Evolutionary conservation across 2,113 vertebrate species (phyloP), one percentile per base, ranked within the genome.

Genomic region (Phoxinus phoxinus): DNA sequence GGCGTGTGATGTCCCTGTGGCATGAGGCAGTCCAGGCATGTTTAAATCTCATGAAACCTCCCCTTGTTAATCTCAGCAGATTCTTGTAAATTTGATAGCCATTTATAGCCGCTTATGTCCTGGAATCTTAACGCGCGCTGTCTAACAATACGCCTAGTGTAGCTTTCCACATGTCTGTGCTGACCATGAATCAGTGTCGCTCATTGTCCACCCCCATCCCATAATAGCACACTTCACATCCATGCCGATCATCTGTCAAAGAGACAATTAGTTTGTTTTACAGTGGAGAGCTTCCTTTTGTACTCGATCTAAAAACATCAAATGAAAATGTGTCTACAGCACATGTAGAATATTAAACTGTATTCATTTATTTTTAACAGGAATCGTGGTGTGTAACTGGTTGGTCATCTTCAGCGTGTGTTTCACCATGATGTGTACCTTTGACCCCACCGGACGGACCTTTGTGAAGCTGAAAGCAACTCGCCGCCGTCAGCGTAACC

Each of bases 371-470:
- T 48, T 90, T 75, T 84, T 53, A 71, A 2, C 91, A 99, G 98
- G 98, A 77, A 99, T 99, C 87, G 98, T 99, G 44, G 97, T 96
- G 58, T 99, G 98, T 92, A 99, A 99, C 92, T 99, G 98, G 98
- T 96, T 99, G 4, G 98, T 99, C 88, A 99, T 99, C 92, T 95
- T 99, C 87, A 99, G 98, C 0, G 96, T 99, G 84, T 99, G 97
- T 91, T 97, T 99, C 92, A 99, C 98, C 0, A 97, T 98, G 76
- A 96, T 98, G 87, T 99, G 98, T 3, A 98, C 99, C 86, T 99
- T 99, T 2, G 98, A 99, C 90, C 97, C 97, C 13, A 99, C 98
- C 2, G 98, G 98, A 74, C 94, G 98, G 81, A 99, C 98, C 3
- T 99, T 99, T 6, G 98, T 99, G 91, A 99, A 99, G 79, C 95